Evolutionary conservation across 2,797 vertebrate species (phyloP).

Genomic region (Otolemur crassicaudatus): DNA sequence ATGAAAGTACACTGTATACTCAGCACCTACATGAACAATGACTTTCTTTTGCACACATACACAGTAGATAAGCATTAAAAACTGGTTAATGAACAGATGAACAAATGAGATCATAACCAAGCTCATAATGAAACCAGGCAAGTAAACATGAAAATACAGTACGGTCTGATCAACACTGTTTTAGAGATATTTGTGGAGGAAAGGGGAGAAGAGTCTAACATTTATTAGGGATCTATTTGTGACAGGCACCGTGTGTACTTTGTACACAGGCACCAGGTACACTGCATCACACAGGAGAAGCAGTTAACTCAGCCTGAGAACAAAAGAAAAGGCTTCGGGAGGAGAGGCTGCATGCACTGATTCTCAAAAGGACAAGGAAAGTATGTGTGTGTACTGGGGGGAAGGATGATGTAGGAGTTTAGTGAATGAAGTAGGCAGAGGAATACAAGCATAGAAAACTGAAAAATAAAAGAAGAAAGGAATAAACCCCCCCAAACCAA

Average conservation of each 20-base stretch:
- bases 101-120: not conserved
- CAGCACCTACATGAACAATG: constrained; percentile 1
- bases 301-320: not conserved
- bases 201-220: not conserved
- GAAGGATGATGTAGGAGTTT: not conserved
- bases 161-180: not conserved
- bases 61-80: constrained; percentile 1
- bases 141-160: constrained; percentile 17
- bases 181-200: not conserved
- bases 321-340: constrained; percentile 7
- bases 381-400: not conserved
- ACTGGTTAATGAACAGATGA: not conserved
- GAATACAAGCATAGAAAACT: constrained; percentile 47
- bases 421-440: constrained; percentile 23
- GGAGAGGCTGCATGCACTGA: not conserved
- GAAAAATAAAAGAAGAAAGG: not conserved
- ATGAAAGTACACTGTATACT: constrained; percentile 21
- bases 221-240: constrained; percentile 11
- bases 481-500: not conserved
- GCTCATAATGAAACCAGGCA: not conserved
- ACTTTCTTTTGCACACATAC: not conserved
- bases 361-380: constrained; percentile 4
- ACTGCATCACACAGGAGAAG: not conserved
- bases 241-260: not conserved
- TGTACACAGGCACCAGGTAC: not conserved